Evolutionary conservation across 1,140 invertebrate genomes (phyloP).

Genomic region (Tetramorium alpestre): DNA sequence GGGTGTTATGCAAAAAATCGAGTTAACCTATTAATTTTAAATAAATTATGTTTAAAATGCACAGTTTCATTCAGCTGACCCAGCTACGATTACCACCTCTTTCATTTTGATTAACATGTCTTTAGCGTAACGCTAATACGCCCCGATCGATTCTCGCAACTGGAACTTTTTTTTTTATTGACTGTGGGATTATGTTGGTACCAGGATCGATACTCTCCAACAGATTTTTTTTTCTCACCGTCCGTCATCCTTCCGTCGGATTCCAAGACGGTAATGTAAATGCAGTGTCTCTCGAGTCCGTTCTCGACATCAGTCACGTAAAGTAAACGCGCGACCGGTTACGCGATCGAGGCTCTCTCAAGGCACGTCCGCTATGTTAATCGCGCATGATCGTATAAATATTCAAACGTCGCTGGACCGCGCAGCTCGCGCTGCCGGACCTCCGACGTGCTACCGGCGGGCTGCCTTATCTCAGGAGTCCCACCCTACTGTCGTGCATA

Average conservation of each 20-base stretch:
- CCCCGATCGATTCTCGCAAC: not conserved
- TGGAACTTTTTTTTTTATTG: not conserved
- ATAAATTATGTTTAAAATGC: conserved; percentile 34
- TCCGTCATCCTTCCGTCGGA: not conserved
- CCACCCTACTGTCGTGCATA: conserved; percentile 43
- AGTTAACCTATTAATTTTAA: conserved; percentile 21
- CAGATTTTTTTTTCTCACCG: not conserved
- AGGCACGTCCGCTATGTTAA: conserved; percentile 60
- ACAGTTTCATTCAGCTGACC: not conserved
- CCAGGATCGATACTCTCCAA: not conserved
- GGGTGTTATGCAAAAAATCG: conserved; percentile 27
- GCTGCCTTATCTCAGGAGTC: conserved; percentile 20
- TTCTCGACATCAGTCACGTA: not conserved
- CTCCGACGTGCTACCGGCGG: conserved; percentile 28
- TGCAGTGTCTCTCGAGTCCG: not conserved
- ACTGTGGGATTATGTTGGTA: not conserved
- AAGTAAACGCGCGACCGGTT: conserved; percentile 32
- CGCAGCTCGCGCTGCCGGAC: not conserved
- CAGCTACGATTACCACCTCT: not conserved
- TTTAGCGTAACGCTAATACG: not conserved
- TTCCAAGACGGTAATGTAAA: not conserved
- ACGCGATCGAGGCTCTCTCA: conserved; percentile 10
- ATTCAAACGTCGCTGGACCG: conserved; percentile 50
- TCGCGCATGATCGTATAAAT: conserved; percentile 52
- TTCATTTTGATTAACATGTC: not conserved